phyloP scores from a whole-genome alignment of 1,140 invertebrate species.

The Planococcus citri region DNA sequence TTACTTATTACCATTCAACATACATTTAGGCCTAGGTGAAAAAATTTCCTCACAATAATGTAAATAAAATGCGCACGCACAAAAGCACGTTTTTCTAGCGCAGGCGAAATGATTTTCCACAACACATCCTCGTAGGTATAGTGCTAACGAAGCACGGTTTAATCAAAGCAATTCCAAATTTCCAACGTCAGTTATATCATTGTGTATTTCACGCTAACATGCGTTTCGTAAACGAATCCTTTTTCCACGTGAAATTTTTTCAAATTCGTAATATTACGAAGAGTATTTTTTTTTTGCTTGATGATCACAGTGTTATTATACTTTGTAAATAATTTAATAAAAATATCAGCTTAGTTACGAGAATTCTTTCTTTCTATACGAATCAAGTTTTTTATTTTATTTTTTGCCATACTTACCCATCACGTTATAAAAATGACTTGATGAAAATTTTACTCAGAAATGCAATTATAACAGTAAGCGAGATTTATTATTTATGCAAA shows the following conservation, averaged over 20 bases:
- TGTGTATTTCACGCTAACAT: background rate
- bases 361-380: too few relatives aligned
- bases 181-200: background rate
- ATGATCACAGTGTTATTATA: too few relatives aligned
- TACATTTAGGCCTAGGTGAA: too few relatives aligned
- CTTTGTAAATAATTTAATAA: background rate
- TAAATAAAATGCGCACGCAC: constrained; percentile 1
- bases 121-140: background rate
- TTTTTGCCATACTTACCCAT: too few relatives aligned
- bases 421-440: too few relatives aligned
- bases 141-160: background rate
- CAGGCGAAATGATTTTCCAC: background rate
- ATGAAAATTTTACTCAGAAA: too few relatives aligned
- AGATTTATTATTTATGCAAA: too few relatives aligned
- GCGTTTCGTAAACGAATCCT: background rate
- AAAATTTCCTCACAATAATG: background rate
- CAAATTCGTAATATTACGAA: background rate
- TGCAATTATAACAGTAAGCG: too few relatives aligned
- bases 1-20: too few relatives aligned
- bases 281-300: too few relatives aligned
- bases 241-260: background rate
- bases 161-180: background rate
- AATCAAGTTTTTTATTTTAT: too few relatives aligned
- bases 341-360: too few relatives aligned
- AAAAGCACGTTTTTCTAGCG: constrained; percentile 4